A percentile compares a stretch with the other conserved stretches of the same genome.
phyloP scores from a whole-genome alignment of 2,888 invertebrate genomes.

The Drosophila affinis region DNA sequence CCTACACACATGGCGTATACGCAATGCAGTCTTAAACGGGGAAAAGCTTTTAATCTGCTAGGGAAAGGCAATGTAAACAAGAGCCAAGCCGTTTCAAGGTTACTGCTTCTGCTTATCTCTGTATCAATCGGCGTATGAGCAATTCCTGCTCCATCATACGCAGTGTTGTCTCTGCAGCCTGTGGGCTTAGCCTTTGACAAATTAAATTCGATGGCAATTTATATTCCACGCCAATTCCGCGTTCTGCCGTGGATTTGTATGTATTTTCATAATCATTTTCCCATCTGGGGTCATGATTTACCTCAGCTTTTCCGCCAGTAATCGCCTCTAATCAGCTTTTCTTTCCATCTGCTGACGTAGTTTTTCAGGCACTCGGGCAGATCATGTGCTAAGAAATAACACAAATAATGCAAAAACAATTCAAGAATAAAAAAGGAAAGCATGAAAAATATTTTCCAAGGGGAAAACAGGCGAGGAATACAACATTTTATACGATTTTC shows the following conservation, averaged over 20 bases:
- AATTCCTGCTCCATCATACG: slow-evolving; percentile 30
- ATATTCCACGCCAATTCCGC: slow-evolving; percentile 10
- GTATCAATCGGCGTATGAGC: slow-evolving; percentile 9
- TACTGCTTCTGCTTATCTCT: slow-evolving; percentile 6
- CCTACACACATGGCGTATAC: slow-evolving; percentile 18
- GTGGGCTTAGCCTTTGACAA: slow-evolving; percentile 37
- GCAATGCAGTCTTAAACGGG: slow-evolving; percentile 8
- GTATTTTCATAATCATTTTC: slow-evolving; percentile 26
- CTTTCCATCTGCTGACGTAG: slow-evolving; percentile 36
- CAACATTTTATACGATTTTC: neutral
- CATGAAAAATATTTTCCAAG: slow-evolving; percentile 32
- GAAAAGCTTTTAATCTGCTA: slow-evolving; percentile 4
- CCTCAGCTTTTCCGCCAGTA: slow-evolving; percentile 23
- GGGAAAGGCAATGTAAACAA: neutral
- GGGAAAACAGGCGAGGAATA: slow-evolving; percentile 3
- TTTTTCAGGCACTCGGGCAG: slow-evolving; percentile 9
- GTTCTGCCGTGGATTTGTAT: slow-evolving; percentile 5
- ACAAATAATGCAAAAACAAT: slow-evolving; percentile 3
- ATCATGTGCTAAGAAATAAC: slow-evolving; percentile 30
- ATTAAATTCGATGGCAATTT: slow-evolving; percentile 33
- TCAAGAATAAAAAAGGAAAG: slow-evolving; percentile 7
- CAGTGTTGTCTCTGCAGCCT: slow-evolving; percentile 17
- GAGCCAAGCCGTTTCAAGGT: slow-evolving; percentile 15
- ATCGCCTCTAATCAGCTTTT: slow-evolving; percentile 20
- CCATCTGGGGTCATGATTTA: slow-evolving; percentile 28